phyloP scores from a whole-genome alignment of 2,113 vertebrate genomes.

The Burhinus bistriatus region DNA sequence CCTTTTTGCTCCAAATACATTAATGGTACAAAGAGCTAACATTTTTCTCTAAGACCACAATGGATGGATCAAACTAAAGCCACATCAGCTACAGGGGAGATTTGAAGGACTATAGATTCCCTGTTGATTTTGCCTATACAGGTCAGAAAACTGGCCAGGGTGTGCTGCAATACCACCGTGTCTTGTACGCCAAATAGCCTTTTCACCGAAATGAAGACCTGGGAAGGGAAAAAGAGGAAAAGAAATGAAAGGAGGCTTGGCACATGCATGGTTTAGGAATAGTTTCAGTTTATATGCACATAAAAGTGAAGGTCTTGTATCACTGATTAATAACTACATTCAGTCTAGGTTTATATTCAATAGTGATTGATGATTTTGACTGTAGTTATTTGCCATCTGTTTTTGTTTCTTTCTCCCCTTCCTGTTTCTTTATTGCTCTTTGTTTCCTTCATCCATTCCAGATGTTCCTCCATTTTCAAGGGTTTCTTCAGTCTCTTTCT shows the following conservation, averaged over 20 bases:
- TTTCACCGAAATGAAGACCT: not conserved
- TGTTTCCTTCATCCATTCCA: not conserved
- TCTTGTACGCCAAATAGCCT: not conserved
- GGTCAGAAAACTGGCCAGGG: not conserved
- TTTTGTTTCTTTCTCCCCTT: not conserved
- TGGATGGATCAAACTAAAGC: not conserved
- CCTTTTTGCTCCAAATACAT: not conserved
- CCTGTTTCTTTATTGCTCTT: not conserved
- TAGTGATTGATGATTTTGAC: not conserved
- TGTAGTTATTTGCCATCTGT: not conserved
- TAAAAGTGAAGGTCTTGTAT: not conserved
- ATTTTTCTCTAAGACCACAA: not conserved
- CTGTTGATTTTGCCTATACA: not conserved
- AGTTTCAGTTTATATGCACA: not conserved
- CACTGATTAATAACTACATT: not conserved
- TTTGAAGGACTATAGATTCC: not conserved
- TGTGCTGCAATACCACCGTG: not conserved
- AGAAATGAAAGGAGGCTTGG: not conserved
- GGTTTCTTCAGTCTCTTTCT: not conserved
- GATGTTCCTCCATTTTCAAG: not conserved
- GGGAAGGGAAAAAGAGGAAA: not conserved
- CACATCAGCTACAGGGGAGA: not conserved
- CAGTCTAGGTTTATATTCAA: not conserved
- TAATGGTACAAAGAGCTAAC: not conserved
- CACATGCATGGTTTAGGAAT: accelerated